A percentile compares a stretch with the other conserved stretches of the same genome.
phyloP scores from a whole-genome alignment of 2,113 vertebrate species.

The Chunga burmeisteri region DNA sequence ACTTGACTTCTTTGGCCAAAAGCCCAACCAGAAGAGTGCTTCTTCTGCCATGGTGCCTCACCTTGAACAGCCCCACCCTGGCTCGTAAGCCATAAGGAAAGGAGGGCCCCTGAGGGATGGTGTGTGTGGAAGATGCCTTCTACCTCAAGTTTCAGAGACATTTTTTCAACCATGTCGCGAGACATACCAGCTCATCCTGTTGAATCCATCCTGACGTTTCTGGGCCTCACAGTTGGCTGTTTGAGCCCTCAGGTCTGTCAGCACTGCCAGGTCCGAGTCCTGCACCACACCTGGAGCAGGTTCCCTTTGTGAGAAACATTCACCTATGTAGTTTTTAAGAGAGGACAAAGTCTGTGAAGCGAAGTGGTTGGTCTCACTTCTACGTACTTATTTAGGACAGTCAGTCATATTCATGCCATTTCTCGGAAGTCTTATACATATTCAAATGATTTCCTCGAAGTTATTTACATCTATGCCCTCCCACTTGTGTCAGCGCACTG shows the following conservation, averaged over 20 bases:
- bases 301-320: no score
- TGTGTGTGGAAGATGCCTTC: neutral
- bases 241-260: neutral
- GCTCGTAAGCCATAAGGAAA: fast-evolving
- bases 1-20: neutral
- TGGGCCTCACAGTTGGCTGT: fast-evolving
- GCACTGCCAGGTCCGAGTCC: fast-evolving
- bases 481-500: no score
- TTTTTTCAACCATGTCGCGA: fast-evolving
- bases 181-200: neutral
- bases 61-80: neutral
- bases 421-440: no score
- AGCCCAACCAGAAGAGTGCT: neutral
- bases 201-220: neutral
- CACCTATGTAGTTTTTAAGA: no score
- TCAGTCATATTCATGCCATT: no score
- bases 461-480: no score
- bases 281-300: fast-evolving
- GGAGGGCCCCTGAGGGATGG: no score
- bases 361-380: no score
- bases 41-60: neutral
- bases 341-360: no score
- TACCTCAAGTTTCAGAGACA: neutral
- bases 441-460: no score
- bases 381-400: no score